Base-by-base conservation (phyloP, 2,113 vertebrate genomes). In the Pterocles gutturalis region DNA sequence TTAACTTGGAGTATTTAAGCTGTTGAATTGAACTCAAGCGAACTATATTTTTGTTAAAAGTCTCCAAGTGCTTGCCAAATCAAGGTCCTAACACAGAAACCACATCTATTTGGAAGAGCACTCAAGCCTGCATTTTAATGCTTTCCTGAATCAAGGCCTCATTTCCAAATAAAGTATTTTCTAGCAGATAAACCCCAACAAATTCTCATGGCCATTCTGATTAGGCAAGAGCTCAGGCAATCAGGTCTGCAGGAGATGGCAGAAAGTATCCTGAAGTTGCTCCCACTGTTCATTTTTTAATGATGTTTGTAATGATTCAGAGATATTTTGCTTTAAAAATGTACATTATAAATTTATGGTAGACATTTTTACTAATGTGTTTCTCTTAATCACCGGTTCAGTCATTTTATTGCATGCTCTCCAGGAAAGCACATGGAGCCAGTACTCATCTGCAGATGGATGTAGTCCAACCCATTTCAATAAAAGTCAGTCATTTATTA, bases 331-430 rank as follows among this genome's bases (percentile, higher is more conserved):
- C 25, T 79, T 86, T 91, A 34, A 91, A 95, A 91, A 66, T 25
- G 41, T 85, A 77, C 91, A 49, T 91, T 94, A 85, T 65, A 66
- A 82, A 93, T 91, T 95, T 95, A 92, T 77, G 57, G 61, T 43
- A 34, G 94, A 89, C 49, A 46, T 89, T 95, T 91, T 91, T 70
- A 89, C 58, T 85, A 84, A 91, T 73, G 70, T 95, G 78, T 83
- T 94, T 71, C 57, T 77, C 89, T 92, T 91, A 95, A 94, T 95
- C 70, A 72, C 65, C 7, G 2, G 41, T 91, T 94, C 77, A 72
- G 5, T 93, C 78, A 46, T 77, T 95, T 92, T 85, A 95, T 69
- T 82, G 66, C 82, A 17, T 16, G 26, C 58, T 95, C 70, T 95
- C 41, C 73, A 95, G 89, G 94, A 91, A 93, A 69, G 83, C 73